phyloP scores from a whole-genome alignment of 2,113 vertebrate genomes.

The Seriola rivoliana region DNA sequence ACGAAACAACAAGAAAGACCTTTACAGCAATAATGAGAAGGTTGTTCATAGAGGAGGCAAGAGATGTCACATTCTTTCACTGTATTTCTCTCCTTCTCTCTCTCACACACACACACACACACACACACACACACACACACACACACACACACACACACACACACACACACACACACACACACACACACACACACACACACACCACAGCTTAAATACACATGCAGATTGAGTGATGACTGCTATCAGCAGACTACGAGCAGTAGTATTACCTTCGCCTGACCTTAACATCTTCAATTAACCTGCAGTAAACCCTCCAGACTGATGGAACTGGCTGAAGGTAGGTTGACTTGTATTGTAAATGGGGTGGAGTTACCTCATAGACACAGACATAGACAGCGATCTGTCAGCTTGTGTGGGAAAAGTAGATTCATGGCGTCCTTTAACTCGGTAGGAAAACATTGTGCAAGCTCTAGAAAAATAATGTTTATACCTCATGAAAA shows the following conservation, averaged over 20 bases:
- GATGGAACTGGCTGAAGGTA: constrained; percentile 33
- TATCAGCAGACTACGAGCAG: constrained; percentile 42
- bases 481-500: neutral
- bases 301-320: constrained; percentile 31
- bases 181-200: constrained; percentile 1
- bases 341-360: constrained; percentile 27
- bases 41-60: constrained; percentile 29
- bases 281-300: constrained; percentile 61
- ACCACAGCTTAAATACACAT: constrained; percentile 4
- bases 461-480: neutral
- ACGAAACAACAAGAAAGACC: constrained; percentile 53
- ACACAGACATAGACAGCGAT: neutral
- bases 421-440: neutral
- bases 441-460: neutral
- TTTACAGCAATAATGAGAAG: constrained; percentile 60
- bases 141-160: constrained; percentile 12
- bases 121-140: neutral
- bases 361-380: constrained; percentile 4
- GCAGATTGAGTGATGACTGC: constrained; percentile 37
- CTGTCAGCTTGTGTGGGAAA: neutral
- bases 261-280: constrained; percentile 24
- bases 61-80: constrained; percentile 10
- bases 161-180: neutral
- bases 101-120: neutral
- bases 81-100: neutral